Evolutionary conservation across 2,113 vertebrate genomes (phyloP).

Genomic region (Perca schrenkii): DNA sequence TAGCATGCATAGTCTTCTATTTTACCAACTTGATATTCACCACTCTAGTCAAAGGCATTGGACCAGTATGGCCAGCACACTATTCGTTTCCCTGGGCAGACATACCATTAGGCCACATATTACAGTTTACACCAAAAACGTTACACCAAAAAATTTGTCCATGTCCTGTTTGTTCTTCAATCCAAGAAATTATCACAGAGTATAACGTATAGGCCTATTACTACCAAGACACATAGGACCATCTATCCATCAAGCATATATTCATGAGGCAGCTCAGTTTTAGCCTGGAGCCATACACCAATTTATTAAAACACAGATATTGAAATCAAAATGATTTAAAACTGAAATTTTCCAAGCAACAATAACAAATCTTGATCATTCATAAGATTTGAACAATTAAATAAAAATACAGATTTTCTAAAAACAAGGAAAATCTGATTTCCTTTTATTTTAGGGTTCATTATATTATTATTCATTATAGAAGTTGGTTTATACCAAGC

Average conservation of each 20-base stretch:
- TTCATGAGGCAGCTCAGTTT: slow-evolving; percentile 1
- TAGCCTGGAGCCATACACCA: background rate
- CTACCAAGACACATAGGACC: background rate
- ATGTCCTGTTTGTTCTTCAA: background rate
- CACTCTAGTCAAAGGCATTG: background rate
- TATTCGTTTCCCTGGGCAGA: background rate
- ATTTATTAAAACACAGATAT: background rate
- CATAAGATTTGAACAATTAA: background rate
- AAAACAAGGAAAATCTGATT: background rate
- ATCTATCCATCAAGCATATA: slow-evolving; percentile 11
- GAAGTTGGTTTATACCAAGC: background rate
- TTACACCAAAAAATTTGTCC: background rate
- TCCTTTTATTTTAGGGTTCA: background rate
- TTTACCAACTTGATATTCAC: background rate
- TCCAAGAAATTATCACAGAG: background rate
- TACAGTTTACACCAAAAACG: background rate
- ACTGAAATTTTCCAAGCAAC: background rate
- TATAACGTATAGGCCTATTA: background rate
- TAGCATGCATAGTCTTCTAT: background rate
- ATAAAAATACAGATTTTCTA: background rate
- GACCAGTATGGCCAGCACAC: background rate
- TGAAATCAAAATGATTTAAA: background rate
- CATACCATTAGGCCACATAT: background rate
- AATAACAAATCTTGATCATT: background rate
- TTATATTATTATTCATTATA: background rate